phyloP scores from a whole-genome alignment of 2,113 vertebrate genomes.

The Phrynosoma platyrhinos region DNA sequence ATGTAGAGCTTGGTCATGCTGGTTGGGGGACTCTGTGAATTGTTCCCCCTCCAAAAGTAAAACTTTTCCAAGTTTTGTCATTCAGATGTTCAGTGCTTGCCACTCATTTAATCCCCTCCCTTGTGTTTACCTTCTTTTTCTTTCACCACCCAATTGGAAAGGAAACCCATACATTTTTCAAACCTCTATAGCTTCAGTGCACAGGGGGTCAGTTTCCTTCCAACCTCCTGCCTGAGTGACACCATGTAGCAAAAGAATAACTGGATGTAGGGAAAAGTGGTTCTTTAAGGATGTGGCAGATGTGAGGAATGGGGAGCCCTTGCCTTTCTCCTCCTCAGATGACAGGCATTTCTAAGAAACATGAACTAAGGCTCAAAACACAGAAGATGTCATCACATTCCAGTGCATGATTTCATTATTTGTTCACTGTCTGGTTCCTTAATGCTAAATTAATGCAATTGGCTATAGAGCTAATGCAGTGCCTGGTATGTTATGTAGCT shows the following conservation, averaged over 20 bases:
- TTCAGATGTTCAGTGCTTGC: no score
- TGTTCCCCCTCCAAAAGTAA: no score
- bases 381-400: background rate
- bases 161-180: no score
- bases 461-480: slow-evolving; percentile 33
- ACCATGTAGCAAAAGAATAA: background rate
- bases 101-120: no score
- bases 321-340: background rate
- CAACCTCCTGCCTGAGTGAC: background rate
- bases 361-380: rapidly evolving
- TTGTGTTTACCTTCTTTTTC: no score
- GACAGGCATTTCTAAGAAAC: background rate
- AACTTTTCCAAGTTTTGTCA: no score
- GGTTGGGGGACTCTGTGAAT: no score
- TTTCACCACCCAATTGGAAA: no score
- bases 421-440: slow-evolving; percentile 27
- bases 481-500: background rate
- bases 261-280: background rate
- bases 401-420: slow-evolving; percentile 21
- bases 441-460: slow-evolving; percentile 24
- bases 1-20: no score
- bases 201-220: no score
- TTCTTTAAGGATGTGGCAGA: background rate
- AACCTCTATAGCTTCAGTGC: no score
- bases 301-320: no score